Evolutionary conservation across 2,113 vertebrate species (phyloP).

Genomic region (Felis catus): DNA sequence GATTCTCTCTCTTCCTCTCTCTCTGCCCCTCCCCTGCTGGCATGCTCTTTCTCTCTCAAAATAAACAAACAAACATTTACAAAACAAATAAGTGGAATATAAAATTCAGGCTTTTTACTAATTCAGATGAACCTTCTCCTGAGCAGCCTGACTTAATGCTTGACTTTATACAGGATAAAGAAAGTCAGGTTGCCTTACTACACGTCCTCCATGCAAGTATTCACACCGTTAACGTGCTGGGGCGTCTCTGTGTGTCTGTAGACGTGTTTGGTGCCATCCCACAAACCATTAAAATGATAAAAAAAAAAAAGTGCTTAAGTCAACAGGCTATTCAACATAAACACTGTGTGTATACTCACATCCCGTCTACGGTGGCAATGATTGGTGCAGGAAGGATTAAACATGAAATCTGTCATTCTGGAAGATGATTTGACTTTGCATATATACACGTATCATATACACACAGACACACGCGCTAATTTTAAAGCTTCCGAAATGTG

Average conservation of each 20-base stretch:
- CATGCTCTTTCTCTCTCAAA: no score
- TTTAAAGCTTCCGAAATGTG: constrained; percentile 40
- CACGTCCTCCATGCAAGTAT: neutral
- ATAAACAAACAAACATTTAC: no score
- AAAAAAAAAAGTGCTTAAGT: constrained; percentile 26
- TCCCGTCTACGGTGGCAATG: neutral
- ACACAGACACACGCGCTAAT: neutral
- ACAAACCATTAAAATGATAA: neutral
- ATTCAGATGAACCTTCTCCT: neutral
- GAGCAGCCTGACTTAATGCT: neutral
- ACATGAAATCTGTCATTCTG: neutral
- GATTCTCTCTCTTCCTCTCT: no score
- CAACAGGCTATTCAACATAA: neutral
- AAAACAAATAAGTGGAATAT: neutral
- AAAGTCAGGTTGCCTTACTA: neutral
- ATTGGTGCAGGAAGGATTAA: neutral
- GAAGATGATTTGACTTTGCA: constrained; percentile 29
- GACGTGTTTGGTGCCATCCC: neutral
- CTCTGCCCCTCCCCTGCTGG: no score
- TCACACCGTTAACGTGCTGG: neutral
- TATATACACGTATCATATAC: neutral
- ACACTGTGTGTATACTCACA: neutral
- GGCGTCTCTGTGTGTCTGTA: neutral
- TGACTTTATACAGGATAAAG: neutral
- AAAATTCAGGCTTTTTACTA: constrained; percentile 38